These are phyloP conservation scores for Lerista edwardsae DNA, from an alignment of 2,797 vertebrate genomes.

Conservation along the genomic window DNA sequence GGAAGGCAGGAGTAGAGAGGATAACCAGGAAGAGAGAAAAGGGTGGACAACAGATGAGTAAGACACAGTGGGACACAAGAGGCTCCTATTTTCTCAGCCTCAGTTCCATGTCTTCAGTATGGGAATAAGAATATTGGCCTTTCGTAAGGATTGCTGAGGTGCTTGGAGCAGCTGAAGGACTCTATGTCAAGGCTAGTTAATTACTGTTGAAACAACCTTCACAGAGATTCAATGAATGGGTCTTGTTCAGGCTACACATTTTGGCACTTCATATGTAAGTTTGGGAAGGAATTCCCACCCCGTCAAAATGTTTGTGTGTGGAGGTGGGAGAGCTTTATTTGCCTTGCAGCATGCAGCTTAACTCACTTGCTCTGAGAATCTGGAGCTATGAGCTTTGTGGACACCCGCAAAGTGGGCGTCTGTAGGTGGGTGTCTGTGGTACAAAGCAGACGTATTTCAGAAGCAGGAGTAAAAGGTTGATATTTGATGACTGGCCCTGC, in stretches of 20 bases:
- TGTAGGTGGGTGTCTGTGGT: background rate
- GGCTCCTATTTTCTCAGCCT: background rate
- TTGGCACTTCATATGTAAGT: background rate
- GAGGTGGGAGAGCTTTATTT: background rate
- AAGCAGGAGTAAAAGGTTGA: too few relatives aligned
- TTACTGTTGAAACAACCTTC: background rate
- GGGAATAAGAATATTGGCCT: too few relatives aligned
- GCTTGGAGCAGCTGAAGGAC: background rate
- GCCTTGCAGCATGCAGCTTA: background rate
- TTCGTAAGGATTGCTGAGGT: background rate
- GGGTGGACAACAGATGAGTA: too few relatives aligned
- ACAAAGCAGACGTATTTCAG: background rate
- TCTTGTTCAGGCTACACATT: background rate
- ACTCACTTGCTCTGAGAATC: background rate
- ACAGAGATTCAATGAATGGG: background rate
- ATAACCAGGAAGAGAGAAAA: too few relatives aligned
- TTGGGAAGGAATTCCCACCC: background rate
- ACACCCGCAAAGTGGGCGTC: too few relatives aligned
- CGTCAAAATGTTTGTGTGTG: background rate
- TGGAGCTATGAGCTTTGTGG: background rate
- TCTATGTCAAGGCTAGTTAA: background rate
- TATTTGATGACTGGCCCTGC: background rate
- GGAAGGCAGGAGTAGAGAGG: too few relatives aligned
- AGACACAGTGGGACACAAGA: too few relatives aligned
- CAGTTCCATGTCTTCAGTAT: background rate